Conservation (phyloP, 2,797 vertebrate genomes). For the Halcyon chelicuti region DNA sequence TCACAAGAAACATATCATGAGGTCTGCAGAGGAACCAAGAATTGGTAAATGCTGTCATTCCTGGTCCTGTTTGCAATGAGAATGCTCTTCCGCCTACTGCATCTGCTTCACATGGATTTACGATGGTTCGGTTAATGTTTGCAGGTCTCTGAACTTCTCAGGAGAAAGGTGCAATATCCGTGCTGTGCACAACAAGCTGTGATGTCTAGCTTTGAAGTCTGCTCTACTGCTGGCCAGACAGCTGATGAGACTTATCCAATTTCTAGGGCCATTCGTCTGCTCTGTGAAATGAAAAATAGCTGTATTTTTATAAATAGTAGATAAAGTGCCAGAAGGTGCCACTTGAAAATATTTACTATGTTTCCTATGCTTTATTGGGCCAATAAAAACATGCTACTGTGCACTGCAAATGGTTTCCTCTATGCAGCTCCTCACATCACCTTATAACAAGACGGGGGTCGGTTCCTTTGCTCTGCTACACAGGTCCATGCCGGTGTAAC, state of each 20-base stretch:
- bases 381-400: background rate
- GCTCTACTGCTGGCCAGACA: background rate
- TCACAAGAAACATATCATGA: background rate
- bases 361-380: background rate
- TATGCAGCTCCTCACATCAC: background rate
- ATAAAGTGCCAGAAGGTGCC: slow-evolving; percentile 5
- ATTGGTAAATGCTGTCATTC: background rate
- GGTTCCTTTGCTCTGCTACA: background rate
- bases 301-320: slow-evolving; percentile 26
- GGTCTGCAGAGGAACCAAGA: background rate
- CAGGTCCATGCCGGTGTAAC: background rate
- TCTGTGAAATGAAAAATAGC: slow-evolving; percentile 28
- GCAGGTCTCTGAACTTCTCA: background rate
- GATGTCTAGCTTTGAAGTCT: background rate
- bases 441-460: background rate
- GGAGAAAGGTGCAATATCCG: background rate
- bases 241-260: slow-evolving; percentile 5
- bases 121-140: background rate
- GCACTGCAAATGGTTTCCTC: background rate
- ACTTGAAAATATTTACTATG: slow-evolving; percentile 26
- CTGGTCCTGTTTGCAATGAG: background rate
- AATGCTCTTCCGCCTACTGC: background rate
- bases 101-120: background rate
- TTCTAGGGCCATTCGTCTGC: slow-evolving; percentile 40
- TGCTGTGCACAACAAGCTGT: background rate